A percentile compares a stretch with the other conserved stretches of the same genome.
phyloP scores from a whole-genome alignment of 2,888 invertebrate genomes.

The Chydorus sphaericus region DNA sequence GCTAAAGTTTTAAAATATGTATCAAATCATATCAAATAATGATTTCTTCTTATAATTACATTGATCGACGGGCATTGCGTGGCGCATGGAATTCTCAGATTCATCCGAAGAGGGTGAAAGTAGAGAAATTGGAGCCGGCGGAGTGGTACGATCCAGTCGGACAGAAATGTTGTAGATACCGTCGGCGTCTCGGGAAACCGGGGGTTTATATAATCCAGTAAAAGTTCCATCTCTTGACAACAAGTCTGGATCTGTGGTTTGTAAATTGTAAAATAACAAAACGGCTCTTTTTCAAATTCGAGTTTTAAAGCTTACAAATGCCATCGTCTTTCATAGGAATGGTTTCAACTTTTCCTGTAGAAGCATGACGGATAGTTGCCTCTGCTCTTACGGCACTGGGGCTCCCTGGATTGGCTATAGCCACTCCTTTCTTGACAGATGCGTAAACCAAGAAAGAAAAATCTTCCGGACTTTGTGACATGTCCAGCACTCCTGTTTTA shows the following conservation, averaged over 20 bases:
- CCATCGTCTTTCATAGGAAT: not conserved
- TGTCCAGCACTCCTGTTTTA: not conserved
- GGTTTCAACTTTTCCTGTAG: not conserved
- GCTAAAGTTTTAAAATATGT: too few relatives aligned
- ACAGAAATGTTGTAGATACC: not conserved
- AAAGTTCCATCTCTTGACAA: not conserved
- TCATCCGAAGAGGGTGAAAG: too few relatives aligned
- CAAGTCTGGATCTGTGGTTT: not conserved
- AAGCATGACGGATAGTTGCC: not conserved
- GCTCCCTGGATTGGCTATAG: too few relatives aligned
- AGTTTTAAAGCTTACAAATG: too few relatives aligned
- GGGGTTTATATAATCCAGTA: not conserved
- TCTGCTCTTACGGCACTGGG: not conserved
- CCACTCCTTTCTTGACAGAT: not conserved
- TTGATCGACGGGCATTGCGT: not conserved
- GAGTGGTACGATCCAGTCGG: not conserved
- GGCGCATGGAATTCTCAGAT: too few relatives aligned
- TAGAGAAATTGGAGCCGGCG: too few relatives aligned
- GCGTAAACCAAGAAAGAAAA: not conserved
- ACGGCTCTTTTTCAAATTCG: too few relatives aligned
- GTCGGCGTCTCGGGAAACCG: not conserved
- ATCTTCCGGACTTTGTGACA: not conserved
- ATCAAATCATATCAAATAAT: too few relatives aligned
- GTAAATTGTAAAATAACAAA: too few relatives aligned
- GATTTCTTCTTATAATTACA: too few relatives aligned